These are phyloP conservation scores for Bombus confusus DNA, from an alignment of 1,140 invertebrate genomes.

Conservation along the genomic window DNA sequence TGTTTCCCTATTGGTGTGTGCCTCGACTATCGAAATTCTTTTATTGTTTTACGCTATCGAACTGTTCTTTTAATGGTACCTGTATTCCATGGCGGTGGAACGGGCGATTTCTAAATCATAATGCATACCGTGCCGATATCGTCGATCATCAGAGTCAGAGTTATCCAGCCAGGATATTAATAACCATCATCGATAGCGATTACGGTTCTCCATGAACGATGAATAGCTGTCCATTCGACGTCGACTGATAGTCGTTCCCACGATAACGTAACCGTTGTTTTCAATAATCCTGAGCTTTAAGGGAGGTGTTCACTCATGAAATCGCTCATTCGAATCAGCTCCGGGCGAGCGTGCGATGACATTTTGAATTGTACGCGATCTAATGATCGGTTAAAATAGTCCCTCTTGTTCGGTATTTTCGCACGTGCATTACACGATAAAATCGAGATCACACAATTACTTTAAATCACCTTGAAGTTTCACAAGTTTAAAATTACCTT, in stretches of 20 bases:
- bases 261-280: constrained; percentile 56
- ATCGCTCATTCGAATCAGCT: background rate
- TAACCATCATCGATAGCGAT: constrained; percentile 44
- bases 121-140: constrained; percentile 24
- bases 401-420: background rate
- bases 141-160: constrained; percentile 39
- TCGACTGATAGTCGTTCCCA: constrained; percentile 57
- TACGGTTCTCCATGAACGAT: constrained; percentile 37
- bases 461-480: background rate
- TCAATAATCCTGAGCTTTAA: constrained; percentile 32
- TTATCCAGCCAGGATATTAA: constrained; percentile 36
- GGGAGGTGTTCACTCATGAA: background rate
- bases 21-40: constrained; percentile 22
- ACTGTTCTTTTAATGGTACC: constrained; percentile 8
- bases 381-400: background rate
- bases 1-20: background rate
- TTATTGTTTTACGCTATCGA: constrained; percentile 16
- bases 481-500: background rate
- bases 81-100: background rate
- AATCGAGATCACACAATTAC: background rate
- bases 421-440: background rate
- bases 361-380: background rate
- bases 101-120: constrained; percentile 20
- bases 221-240: constrained; percentile 53
- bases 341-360: background rate